Percentiles rank a stretch among this genome's conserved stretches.
phyloP scores from a whole-genome alignment of 2,888 invertebrate species.

The Pristionchus arcanus region DNA sequence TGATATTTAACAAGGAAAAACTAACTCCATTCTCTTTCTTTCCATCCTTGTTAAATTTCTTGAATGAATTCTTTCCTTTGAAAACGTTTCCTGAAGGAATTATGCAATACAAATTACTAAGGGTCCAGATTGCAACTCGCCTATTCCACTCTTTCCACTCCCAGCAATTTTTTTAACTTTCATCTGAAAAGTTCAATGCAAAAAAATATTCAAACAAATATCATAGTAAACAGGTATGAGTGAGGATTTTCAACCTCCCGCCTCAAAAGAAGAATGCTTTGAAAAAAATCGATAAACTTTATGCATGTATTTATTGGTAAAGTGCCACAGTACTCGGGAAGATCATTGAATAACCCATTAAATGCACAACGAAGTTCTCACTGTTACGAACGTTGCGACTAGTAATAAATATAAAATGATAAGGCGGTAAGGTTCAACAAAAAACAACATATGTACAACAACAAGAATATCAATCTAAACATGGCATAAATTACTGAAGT shows the following conservation, averaged over 20 bases:
- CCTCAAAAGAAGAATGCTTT: background rate
- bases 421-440: background rate
- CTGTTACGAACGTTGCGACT: background rate
- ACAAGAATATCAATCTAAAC: background rate
- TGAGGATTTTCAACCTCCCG: background rate
- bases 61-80: constrained; percentile 11
- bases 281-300: background rate
- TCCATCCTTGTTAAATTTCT: constrained; percentile 18
- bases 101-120: background rate
- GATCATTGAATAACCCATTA: background rate
- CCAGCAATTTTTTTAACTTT: background rate
- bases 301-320: background rate
- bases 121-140: background rate
- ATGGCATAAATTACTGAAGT: constrained; percentile 17
- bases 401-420: background rate
- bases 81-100: background rate
- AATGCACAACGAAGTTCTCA: background rate
- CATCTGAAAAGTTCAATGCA: background rate
- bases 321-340: background rate
- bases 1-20: too few relatives aligned
- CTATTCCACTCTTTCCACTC: background rate
- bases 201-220: background rate
- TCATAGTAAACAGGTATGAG: background rate
- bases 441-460: background rate
- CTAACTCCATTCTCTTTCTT: constrained; percentile 39